Evolutionary conservation across 2,888 invertebrate species (phyloP), one percentile per base, ranked within the genome.

Genomic region (Bellardia pandia): DNA sequence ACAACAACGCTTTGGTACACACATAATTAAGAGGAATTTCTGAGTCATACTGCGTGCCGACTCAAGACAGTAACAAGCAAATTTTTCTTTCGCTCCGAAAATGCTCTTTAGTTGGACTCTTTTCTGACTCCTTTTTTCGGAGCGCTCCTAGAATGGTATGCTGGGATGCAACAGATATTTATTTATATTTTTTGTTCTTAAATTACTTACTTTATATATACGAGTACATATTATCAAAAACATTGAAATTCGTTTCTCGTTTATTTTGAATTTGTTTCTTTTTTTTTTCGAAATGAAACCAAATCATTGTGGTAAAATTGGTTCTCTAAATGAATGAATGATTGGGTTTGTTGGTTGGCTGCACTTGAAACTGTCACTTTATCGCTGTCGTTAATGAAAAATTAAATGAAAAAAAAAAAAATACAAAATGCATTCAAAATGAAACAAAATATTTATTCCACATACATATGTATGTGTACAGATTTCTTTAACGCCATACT

Each of bases 301-400:
- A 33, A 78, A 45, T 60, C 45, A 78, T 60, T 68, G 78, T 48
- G 23, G 16, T 53, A 68, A 16, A 75, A 75, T 62, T 75, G 33
- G 33, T 45, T 69, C 11, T 30, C 13, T 78, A 33, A 37, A 40
- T 78, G 45, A 37, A 40, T 42, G 3, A 9, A 6, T 62, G 11
- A 45, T 13, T 45, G 45, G 37, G 37, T 58, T 16, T 23, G 7
- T 56, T 33, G 8, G 4, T 56, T 33, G 11, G 7, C 62, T 72
- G 60, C 77, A 86, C 86, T 86, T 86, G 76, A 84, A 84, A 53
- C 51, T 80, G 76, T 66, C 72, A 72, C 76, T 75, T 64, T 68
- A 58, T 82, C 66, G 23, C 4, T 74, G 66, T 77, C 81, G 81
- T 68, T 86, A 74, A 58, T 56, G 23, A n/a, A n/a, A n/a, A n/a